Evolutionary conservation across 2,113 vertebrate genomes (phyloP).

Genomic region (Pardalotus punctatus): DNA sequence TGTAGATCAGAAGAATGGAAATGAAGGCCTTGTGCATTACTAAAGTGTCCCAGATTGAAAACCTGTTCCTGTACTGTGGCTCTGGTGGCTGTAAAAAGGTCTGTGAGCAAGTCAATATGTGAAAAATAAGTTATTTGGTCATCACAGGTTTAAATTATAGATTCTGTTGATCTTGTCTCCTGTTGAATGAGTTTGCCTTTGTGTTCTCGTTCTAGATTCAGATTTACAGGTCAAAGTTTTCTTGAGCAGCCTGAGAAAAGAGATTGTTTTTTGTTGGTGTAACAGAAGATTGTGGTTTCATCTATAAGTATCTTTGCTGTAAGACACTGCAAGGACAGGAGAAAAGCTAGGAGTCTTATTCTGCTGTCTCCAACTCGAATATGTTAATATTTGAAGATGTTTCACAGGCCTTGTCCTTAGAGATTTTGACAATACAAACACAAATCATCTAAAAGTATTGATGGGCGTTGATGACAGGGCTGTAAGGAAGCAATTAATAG

Average conservation of each 20-base stretch:
- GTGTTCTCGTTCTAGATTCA: neutral
- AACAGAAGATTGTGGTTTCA: neutral
- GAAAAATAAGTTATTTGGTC: neutral
- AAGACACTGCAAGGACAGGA: neutral
- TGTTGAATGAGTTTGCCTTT: neutral
- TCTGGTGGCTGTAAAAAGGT: neutral
- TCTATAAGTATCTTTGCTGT: neutral
- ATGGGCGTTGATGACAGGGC: neutral
- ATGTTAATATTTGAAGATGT: neutral
- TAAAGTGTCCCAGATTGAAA: neutral
- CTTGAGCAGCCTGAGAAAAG: neutral
- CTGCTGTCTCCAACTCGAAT: neutral
- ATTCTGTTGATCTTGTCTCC: neutral
- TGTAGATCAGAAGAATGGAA: neutral
- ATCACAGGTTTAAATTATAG: neutral
- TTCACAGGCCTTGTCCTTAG: neutral
- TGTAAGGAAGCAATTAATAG: neutral
- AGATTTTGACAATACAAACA: neutral
- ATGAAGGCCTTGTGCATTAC: accelerated
- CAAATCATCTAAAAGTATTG: neutral
- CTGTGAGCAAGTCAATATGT: neutral
- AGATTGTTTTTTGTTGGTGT: neutral
- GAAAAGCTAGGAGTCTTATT: neutral
- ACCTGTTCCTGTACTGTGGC: neutral
- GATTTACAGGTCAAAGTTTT: neutral